Percentiles rank a stretch among this genome's conserved stretches.
Evolutionary conservation across 2,113 vertebrate genomes (phyloP).

Genomic region (Oncorhynchus gorbuscha): DNA sequence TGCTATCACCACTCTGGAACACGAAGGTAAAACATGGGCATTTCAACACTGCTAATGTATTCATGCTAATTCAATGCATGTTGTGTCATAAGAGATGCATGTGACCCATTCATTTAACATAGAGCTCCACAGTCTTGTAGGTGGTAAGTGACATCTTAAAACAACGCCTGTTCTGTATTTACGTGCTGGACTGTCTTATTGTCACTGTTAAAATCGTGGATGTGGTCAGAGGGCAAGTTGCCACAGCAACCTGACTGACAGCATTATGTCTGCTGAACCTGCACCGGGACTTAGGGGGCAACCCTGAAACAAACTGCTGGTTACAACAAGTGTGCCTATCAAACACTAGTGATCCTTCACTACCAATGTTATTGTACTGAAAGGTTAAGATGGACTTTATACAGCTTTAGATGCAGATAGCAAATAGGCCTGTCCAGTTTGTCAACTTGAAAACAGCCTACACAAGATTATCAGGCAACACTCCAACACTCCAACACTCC

Average conservation of each 20-base stretch:
- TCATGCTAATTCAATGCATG: no score
- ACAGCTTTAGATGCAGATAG: no score
- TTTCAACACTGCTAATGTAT: no score
- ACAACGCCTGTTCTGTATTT: background rate
- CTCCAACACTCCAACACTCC: no score
- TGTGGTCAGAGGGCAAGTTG: background rate
- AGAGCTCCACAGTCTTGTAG: no score
- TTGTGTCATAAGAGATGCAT: no score
- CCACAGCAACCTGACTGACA: constrained; percentile 6
- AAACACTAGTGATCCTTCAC: background rate
- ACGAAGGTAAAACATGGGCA: no score
- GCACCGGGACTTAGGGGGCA: background rate
- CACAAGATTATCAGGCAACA: background rate
- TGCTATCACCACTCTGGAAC: no score
- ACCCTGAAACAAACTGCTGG: background rate
- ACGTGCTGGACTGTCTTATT: background rate
- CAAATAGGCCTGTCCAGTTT: background rate
- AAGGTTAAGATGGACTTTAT: background rate
- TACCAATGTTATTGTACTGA: background rate
- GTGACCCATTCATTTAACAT: no score
- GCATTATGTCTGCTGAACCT: background rate
- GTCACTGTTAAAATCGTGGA: background rate
- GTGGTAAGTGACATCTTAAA: no score
- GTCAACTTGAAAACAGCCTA: background rate
- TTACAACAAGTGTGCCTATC: background rate